Base-by-base conservation (phyloP, 2,888 invertebrate species). In the Hydriomena furcata region DNA sequence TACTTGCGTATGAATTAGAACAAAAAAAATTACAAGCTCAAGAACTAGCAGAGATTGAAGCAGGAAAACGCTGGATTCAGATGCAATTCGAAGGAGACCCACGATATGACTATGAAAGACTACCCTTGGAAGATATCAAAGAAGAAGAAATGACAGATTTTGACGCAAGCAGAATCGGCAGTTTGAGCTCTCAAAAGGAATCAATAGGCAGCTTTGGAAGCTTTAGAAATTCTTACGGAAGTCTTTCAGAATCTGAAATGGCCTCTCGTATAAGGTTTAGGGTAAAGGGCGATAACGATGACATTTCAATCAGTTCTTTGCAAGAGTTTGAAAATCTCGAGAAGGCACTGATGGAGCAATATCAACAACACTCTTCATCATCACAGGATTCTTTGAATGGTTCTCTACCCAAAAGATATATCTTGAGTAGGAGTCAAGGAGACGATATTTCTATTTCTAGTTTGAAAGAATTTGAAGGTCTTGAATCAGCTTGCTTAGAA, bases 271-370 rank as follows among this genome's bases (percentile, higher is more conserved):
- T 95, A 69, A 94, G 95, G 70, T 96, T 95, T 79, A 95, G 97
- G 68, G 93, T 94, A 2, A 94, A 94, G 62, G 94, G 95, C n/a
- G 97, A 98, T 63, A 95, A 96, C 72, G 98, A 98, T 74, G 97
- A 98, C 74, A 92, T 97, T 30, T 98, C 98, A 0, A 94, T 98
- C 80, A 97, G 95, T 59, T 98, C 98, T 4, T 91, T 98, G 52
- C 97, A 97, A 82, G 98, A 98, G 77, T 98, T 98, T 88, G 98
- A 98, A 87, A 95, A 95, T 57, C 86, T 98, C 7, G 98, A 98
- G 82, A 94, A 93, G 64, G 95, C 96, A 0, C 93, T 98, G 69
- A 91, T 96, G 73, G 97, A 97, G 75, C 95, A 95, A 75, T 94
- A 93, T 65, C 93, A 93, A 68, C 92, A 92, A 63, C 91, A 93